Evolutionary conservation across 2,113 vertebrate species (phyloP).

Genomic region (Oncorhynchus gorbuscha): DNA sequence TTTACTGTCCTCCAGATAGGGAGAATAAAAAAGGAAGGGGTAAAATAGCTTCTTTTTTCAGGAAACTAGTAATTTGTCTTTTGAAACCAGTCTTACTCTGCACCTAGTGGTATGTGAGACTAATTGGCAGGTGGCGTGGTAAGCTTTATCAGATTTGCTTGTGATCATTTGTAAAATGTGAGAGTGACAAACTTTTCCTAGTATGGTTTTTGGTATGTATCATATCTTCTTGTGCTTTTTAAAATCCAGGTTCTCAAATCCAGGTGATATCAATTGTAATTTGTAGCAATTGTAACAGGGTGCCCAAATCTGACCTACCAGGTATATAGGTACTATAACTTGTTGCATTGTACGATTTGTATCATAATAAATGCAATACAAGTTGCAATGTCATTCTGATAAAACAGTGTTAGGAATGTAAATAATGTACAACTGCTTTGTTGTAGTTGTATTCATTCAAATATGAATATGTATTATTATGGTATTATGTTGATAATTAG

Average conservation of each 20-base stretch:
- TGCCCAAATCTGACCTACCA: constrained; percentile 62
- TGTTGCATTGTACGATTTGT: constrained; percentile 48
- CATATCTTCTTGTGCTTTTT: constrained; percentile 62
- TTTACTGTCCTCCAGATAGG: constrained; percentile 41
- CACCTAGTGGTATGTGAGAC: constrained; percentile 14
- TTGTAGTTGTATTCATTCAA: neutral
- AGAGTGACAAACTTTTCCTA: constrained; percentile 29
- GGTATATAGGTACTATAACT: constrained; percentile 12
- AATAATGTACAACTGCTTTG: constrained; percentile 42
- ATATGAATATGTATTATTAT: neutral
- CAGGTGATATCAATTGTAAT: constrained; percentile 74
- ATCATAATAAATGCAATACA: constrained; percentile 49
- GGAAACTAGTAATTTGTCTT: constrained; percentile 58
- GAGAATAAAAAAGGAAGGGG: constrained; percentile 30
- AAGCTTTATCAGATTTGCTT: constrained; percentile 47
- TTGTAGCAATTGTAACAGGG: constrained; percentile 76
- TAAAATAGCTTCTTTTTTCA: constrained; percentile 54
- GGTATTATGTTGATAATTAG: neutral
- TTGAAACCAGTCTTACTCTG: constrained; percentile 42
- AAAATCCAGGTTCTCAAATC: constrained; percentile 78
- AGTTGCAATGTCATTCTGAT: constrained; percentile 37
- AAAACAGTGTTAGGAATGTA: constrained; percentile 38
- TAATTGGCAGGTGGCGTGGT: constrained; percentile 20
- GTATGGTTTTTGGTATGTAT: constrained; percentile 53
- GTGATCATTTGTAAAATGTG: constrained; percentile 39